Conservation (phyloP, 2,113 vertebrate genomes). For the Perca schrenkii region DNA sequence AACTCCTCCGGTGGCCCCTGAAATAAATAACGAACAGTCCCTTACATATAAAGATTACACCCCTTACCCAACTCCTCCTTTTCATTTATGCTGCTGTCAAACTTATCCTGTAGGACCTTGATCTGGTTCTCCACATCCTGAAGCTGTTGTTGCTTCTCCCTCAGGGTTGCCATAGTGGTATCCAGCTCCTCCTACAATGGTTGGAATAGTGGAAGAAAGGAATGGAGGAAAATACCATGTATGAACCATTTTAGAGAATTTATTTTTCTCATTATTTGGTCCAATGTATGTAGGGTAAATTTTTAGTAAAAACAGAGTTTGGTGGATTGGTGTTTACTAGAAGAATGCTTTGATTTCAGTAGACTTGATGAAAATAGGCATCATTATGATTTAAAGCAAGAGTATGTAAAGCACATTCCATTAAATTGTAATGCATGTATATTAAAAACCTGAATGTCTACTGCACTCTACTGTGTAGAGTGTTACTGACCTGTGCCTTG, state of each 20-base stretch:
- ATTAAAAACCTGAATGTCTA: neutral
- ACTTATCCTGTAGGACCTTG: conserved; percentile 85
- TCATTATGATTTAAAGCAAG: neutral
- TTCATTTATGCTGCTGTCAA: conserved; percentile 85
- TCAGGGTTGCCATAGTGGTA: conserved; percentile 84
- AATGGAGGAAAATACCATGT: neutral
- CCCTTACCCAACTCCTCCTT: conserved; percentile 86
- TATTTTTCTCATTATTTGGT: neutral
- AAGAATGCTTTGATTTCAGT: neutral
- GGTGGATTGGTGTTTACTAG: neutral
- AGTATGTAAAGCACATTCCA: neutral
- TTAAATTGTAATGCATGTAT: neutral
- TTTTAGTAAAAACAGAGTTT: neutral
- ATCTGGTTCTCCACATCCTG: conserved; percentile 86
- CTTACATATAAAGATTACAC: neutral
- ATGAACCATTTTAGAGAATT: neutral
- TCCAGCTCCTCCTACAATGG: conserved; percentile 86
- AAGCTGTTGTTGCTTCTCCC: conserved; percentile 85
- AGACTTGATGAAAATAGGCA: conserved; percentile 1
- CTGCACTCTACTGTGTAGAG: neutral
- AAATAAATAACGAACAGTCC: too few species aligned
- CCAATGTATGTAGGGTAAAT: neutral
- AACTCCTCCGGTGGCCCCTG: too few species aligned
- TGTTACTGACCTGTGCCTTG: conserved; percentile 82
- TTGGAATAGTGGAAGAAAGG: neutral